Conservation (phyloP, 2,797 vertebrate genomes). For the Siniperca scherzeri region DNA sequence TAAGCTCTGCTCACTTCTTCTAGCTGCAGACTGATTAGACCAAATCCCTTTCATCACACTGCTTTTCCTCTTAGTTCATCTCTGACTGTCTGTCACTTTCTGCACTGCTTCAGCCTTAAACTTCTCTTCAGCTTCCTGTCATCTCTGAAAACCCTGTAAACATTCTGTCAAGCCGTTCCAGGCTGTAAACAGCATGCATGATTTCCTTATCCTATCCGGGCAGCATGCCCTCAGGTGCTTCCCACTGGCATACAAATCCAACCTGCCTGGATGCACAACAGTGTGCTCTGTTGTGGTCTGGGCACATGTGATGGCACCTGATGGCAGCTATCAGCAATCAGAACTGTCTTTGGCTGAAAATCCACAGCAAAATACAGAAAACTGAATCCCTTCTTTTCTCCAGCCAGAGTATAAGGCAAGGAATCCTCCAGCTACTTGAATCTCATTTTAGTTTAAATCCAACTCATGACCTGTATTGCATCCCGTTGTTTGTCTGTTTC, state of each 20-base stretch:
- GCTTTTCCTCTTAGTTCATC: constrained; percentile 35
- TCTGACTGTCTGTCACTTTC: constrained; percentile 44
- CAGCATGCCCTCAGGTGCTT: constrained; percentile 59
- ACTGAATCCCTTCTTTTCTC: neutral
- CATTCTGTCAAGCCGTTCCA: constrained; percentile 45
- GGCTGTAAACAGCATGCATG: constrained; percentile 42
- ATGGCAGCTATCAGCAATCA: constrained; percentile 32
- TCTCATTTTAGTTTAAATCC: constrained; percentile 8
- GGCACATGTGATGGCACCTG: constrained; percentile 43
- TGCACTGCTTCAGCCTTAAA: constrained; percentile 23
- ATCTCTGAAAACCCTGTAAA: constrained; percentile 48
- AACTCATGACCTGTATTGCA: neutral
- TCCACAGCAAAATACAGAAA: constrained; percentile 10
- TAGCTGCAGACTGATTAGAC: constrained; percentile 34
- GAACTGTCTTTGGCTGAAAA: constrained; percentile 38
- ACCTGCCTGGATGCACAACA: constrained; percentile 36
- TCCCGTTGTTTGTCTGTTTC: neutral
- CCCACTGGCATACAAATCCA: constrained; percentile 24
- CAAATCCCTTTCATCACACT: constrained; percentile 48
- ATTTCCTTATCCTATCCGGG: constrained; percentile 63
- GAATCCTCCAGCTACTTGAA: neutral
- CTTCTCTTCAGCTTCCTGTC: constrained; percentile 40
- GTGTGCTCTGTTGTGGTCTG: constrained; percentile 33
- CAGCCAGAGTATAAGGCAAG: neutral
- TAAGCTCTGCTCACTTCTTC: constrained; percentile 30